Conservation (phyloP, 2,113 vertebrate genomes). For the Pteruthius melanotis region DNA sequence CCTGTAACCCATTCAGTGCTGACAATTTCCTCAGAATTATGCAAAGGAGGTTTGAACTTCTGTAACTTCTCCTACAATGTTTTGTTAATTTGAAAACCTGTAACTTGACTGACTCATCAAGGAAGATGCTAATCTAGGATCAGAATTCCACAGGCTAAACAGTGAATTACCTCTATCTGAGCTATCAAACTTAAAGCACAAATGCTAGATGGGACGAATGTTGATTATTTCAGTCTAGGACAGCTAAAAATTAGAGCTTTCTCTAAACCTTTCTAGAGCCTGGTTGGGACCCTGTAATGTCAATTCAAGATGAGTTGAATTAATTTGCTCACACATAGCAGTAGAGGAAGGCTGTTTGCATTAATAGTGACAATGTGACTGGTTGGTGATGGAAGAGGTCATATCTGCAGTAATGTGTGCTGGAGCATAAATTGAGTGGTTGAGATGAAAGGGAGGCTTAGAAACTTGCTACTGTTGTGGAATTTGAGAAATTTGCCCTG, state of each 20-base stretch:
- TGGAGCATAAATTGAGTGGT: conserved; percentile 26
- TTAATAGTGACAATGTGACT: background rate
- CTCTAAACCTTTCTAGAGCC: background rate
- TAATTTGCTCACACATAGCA: background rate
- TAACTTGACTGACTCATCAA: background rate
- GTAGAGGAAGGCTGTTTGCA: background rate
- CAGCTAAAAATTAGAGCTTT: background rate
- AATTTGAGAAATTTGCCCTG: conserved; percentile 17
- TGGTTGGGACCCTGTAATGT: background rate
- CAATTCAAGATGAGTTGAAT: background rate
- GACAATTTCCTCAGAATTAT: background rate
- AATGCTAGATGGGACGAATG: background rate
- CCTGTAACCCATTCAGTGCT: fast-evolving
- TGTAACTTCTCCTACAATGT: background rate
- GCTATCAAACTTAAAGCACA: background rate
- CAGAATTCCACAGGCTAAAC: background rate
- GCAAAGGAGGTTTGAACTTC: background rate
- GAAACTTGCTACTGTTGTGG: background rate
- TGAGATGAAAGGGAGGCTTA: background rate
- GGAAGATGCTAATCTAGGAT: background rate
- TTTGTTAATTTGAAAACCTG: background rate
- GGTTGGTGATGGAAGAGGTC: conserved; percentile 19
- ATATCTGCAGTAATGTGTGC: conserved; percentile 40
- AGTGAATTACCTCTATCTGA: background rate
- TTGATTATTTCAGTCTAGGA: background rate